Percentiles rank a stretch among this genome's conserved stretches.
These are phyloP conservation scores for Pagetopsis macropterus DNA, from an alignment of 2,797 vertebrate species.

Conservation along the genomic window DNA sequence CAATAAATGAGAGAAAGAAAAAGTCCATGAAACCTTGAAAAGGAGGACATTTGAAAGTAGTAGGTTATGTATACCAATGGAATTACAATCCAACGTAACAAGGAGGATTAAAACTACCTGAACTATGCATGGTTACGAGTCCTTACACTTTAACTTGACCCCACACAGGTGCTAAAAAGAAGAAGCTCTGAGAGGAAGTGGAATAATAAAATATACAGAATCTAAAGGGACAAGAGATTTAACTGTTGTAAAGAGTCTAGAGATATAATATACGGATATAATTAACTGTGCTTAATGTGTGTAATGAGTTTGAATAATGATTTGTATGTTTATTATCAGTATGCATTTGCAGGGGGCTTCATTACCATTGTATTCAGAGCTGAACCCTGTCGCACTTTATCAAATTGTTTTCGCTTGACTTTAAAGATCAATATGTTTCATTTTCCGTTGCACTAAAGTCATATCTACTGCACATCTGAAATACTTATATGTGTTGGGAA, in stretches of 20 bases:
- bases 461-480: slow-evolving; percentile 27
- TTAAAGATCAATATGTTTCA: slow-evolving; percentile 32
- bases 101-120: slow-evolving; percentile 19
- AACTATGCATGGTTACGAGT: slow-evolving; percentile 69
- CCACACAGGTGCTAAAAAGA: slow-evolving; percentile 53
- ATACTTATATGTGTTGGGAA: too few species aligned
- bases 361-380: slow-evolving; percentile 47
- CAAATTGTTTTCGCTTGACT: slow-evolving; percentile 37
- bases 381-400: slow-evolving; percentile 52
- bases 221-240: not conserved
- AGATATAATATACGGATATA: slow-evolving; percentile 32
- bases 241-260: slow-evolving; percentile 17
- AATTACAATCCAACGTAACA: slow-evolving; percentile 1
- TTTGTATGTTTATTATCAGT: slow-evolving; percentile 58
- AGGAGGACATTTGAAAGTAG: not conserved
- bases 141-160: slow-evolving; percentile 36
- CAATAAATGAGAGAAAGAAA: not conserved
- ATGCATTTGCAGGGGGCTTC: slow-evolving; percentile 23
- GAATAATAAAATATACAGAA: not conserved
- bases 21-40: not conserved
- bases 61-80: not conserved
- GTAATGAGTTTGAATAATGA: slow-evolving; percentile 40
- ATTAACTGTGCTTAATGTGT: slow-evolving; percentile 40
- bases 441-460: slow-evolving; percentile 28
- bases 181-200: slow-evolving; percentile 11